phyloP scores from a whole-genome alignment of 2,888 invertebrate genomes.

The Xanthorhoe designata region DNA sequence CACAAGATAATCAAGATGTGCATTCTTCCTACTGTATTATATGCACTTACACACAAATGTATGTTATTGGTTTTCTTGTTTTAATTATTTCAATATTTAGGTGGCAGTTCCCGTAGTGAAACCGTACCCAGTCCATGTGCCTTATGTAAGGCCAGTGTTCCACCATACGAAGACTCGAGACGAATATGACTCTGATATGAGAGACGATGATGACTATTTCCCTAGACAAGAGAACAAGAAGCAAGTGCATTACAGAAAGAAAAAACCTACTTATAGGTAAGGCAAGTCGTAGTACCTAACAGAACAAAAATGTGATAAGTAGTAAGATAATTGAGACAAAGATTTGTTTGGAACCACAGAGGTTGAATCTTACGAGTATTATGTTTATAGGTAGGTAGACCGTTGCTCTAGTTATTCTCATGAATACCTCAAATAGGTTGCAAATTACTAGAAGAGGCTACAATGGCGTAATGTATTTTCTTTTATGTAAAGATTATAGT shows the following conservation, averaged over 20 bases:
- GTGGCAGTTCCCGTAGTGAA: conserved; percentile 90
- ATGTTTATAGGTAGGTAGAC: no score
- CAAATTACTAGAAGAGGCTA: no score
- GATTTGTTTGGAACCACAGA: no score
- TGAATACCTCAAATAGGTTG: no score
- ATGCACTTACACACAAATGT: background rate
- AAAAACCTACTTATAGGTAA: conserved; percentile 66
- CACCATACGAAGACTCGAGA: conserved; percentile 69
- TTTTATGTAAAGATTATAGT: no score
- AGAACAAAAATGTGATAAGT: no score
- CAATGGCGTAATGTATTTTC: no score
- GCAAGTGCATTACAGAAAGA: conserved; percentile 57
- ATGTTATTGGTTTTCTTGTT: conserved; percentile 3
- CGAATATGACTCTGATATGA: conserved; percentile 58
- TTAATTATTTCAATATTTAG: conserved; percentile 48
- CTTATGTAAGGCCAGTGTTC: conserved; percentile 86
- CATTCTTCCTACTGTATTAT: conserved; percentile 22
- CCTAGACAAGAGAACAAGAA: conserved; percentile 68
- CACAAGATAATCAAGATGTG: conserved; percentile 11
- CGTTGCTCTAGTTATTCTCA: no score
- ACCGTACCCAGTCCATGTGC: conserved; percentile 90
- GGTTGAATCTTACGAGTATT: no score
- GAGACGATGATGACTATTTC: conserved; percentile 66
- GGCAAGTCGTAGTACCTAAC: conserved; percentile 23
- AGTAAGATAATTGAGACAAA: no score